Evolutionary conservation across 2,888 invertebrate genomes (phyloP).

Genomic region (Nebria brevicollis): DNA sequence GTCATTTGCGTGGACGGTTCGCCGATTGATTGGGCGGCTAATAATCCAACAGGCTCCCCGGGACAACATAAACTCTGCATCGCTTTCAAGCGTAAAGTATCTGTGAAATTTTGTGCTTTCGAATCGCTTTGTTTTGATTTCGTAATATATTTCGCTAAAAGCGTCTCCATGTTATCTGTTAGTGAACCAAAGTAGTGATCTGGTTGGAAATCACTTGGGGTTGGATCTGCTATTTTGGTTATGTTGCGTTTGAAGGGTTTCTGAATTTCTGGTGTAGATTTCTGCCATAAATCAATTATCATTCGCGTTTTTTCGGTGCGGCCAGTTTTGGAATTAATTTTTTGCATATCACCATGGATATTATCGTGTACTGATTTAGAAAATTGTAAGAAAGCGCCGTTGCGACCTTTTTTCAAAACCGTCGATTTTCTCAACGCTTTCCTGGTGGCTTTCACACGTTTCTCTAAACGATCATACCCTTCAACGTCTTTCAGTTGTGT

Average conservation of each 20-base stretch:
- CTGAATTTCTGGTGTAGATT: slow-evolving; percentile 70
- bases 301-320: slow-evolving; percentile 70
- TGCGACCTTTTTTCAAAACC: slow-evolving; percentile 64
- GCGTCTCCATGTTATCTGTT: slow-evolving; percentile 79
- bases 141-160: slow-evolving; percentile 72
- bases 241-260: slow-evolving; percentile 52
- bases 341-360: slow-evolving; percentile 62
- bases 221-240: slow-evolving; percentile 77
- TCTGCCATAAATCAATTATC: slow-evolving; percentile 74
- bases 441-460: slow-evolving; percentile 68
- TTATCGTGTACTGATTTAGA: slow-evolving; percentile 66
- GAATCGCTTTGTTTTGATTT: slow-evolving; percentile 58
- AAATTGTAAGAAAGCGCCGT: slow-evolving; percentile 72
- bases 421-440: slow-evolving; percentile 72
- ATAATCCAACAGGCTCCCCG: slow-evolving; percentile 95
- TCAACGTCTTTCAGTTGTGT: slow-evolving; percentile 69
- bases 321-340: slow-evolving; percentile 66
- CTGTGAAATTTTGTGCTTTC: slow-evolving; percentile 65
- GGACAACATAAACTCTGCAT: slow-evolving; percentile 83
- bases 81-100: slow-evolving; percentile 80
- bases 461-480: slow-evolving; percentile 65
- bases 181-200: slow-evolving; percentile 84
- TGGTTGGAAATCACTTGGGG: slow-evolving; percentile 75
- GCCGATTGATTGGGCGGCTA: slow-evolving; percentile 93
- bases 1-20: slow-evolving; percentile 99